These are phyloP conservation scores for Numida meleagris DNA, from an alignment of 2,113 vertebrate genomes.

Conservation along the genomic window DNA sequence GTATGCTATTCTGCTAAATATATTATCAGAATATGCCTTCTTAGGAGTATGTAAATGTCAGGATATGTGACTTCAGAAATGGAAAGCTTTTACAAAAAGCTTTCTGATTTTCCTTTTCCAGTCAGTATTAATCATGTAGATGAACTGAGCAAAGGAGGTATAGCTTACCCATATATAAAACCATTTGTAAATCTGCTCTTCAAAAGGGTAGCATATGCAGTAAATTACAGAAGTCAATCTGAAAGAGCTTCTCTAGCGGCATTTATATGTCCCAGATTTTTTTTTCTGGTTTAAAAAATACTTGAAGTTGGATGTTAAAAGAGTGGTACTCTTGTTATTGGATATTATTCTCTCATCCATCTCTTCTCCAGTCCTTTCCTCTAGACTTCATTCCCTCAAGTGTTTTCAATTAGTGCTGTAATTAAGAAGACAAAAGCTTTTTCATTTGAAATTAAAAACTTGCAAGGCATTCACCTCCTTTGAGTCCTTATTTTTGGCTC, in stretches of 20 bases:
- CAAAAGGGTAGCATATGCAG: neutral
- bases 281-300: neutral
- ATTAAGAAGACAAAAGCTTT: neutral
- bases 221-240: neutral
- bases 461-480: neutral
- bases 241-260: neutral
- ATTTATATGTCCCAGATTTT: neutral
- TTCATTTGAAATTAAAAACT: neutral
- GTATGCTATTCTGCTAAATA: neutral
- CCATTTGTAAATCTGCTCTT: neutral
- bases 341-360: neutral
- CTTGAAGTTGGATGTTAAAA: neutral
- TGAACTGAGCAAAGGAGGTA: neutral
- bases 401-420: neutral
- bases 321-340: neutral
- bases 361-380: neutral
- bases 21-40: neutral
- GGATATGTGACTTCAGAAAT: neutral
- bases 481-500: neutral
- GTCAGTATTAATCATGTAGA: neutral
- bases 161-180: rapidly evolving
- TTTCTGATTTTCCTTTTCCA: neutral
- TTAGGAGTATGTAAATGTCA: neutral
- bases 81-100: neutral
- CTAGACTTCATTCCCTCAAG: rapidly evolving